Base-by-base conservation (phyloP, 2,888 invertebrate genomes). In the Globia sparganii region DNA sequence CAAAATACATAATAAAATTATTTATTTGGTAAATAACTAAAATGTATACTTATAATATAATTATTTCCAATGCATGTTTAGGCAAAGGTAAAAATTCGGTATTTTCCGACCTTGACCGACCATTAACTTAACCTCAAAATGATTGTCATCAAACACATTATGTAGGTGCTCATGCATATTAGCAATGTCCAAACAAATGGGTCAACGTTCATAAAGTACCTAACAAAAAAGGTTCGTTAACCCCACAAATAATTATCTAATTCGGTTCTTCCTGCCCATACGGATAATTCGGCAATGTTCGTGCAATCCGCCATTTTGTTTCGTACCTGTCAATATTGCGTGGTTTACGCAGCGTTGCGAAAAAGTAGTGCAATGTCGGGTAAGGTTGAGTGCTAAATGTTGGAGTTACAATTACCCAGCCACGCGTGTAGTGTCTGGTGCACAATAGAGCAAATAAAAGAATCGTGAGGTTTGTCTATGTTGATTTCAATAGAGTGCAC, bases 281-380 rank as follows among this genome's bases (percentile, higher is more conserved):
- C 18, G 46, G 28, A 59, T 21, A 64, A 77, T 82, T 86, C 72
- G 76, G 78, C 53, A 84, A 86, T 68, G 28, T 72, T 83, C 56
- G 72, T 80, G 65, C 13, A 49, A 58, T 25, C 59, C 58, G 68
- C 79, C 73, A 80, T 88, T 75, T 83, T 75, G 56, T 78, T 75
- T 65, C 84, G 71, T 31, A 64, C 72, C 73, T 83, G 72, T 80
- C 81, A 82, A 80, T 75, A 70, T 86, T 81, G 77, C 82, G 76
- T n/a, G 70, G 31, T 71, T 74, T 34, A 80, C 69, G 76, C 72
- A 78, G 67, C n/a, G 46, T 72, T 79, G 66, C 53, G 64, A 53
- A 84, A 82, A 82, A 61, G 8, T 56, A 76, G 81, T 85, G 76
- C 72, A 80, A 80, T 82, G 49, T 69, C 76, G 49, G 34, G 15